Base-by-base conservation (phyloP, 2,797 vertebrate genomes). In the Acipenser transmontanus region DNA sequence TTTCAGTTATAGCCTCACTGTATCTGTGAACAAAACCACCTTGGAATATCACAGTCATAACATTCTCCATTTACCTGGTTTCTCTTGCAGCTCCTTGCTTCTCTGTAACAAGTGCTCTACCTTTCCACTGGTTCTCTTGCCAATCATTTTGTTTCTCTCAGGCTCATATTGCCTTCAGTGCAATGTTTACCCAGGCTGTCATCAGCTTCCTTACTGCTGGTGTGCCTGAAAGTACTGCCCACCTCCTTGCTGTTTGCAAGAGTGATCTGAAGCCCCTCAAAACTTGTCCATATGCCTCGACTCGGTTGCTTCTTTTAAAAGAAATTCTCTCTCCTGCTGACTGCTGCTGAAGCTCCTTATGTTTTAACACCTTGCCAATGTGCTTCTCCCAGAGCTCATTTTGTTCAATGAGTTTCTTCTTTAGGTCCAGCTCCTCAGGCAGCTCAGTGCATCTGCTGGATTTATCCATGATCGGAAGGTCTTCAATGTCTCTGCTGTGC, bases 31-130 rank as follows among this genome's bases (percentile, higher is more conserved):
- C 94, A 85, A 99, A 99, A 74, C 99, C 96, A 77, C 97, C 97
- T 89, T 99, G 99, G 91, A 99, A 99, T 87, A 99, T 99, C 73
- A 97, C 97, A 82, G 99, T 99, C 97, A 99, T 99, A 97, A 99
- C 99, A 82, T 99, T 99, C 87, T 99, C 97, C 83, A 99, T 99
- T 99, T 96, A 76, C 99, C 97, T 82, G 99, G 97, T 86, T 99
- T 99, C 90, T 99, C 97, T 86, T 99, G 97, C 78, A 99, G 95
- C 95, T 99, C 97, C 85, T 99, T 99, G 71, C 97, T 92, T 80
- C 99, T 99, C 82, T 99, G 97, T 70, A 99, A 85, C 52, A 99
- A 81, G 47, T 98, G 88, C 76, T 99, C 97, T 82, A 99, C 85
- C 47, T 96, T 89, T 76, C 99, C 97, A 59, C 96, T 99, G 62